phyloP scores from a whole-genome alignment of 2,888 invertebrate species.

The Hermaeophaga mercurialis region DNA sequence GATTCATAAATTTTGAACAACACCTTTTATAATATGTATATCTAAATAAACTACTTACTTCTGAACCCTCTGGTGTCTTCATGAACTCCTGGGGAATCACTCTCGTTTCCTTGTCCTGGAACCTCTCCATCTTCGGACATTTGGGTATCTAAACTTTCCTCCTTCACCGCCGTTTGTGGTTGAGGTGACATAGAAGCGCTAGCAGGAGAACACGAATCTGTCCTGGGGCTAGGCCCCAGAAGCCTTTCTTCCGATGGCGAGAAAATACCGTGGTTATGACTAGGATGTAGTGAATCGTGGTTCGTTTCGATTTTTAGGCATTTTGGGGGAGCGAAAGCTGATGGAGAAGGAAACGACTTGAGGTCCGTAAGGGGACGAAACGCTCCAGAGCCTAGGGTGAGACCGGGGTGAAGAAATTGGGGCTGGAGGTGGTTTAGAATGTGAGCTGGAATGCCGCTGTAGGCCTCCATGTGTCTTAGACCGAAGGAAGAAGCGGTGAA shows the following conservation, averaged over 20 bases:
- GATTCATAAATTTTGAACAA: too few species aligned
- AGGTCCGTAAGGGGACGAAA: constrained; percentile 65
- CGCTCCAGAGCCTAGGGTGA: constrained; percentile 66
- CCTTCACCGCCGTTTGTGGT: constrained; percentile 56
- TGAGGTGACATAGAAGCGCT: constrained; percentile 64
- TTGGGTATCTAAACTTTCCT: constrained; percentile 65
- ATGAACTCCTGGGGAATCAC: constrained; percentile 54
- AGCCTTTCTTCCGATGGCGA: constrained; percentile 56
- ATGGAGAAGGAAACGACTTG: constrained; percentile 63
- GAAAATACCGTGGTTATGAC: constrained; percentile 53
- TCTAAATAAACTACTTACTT: constrained; percentile 59
- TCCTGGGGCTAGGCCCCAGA: constrained; percentile 59
- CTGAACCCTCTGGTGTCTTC: constrained; percentile 62
- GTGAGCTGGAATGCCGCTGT: constrained; percentile 68
- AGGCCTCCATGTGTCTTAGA: constrained; percentile 62
- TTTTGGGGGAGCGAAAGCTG: constrained; percentile 76
- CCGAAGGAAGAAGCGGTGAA: constrained; percentile 65
- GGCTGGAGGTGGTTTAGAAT: constrained; percentile 74
- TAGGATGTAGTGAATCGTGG: constrained; percentile 50
- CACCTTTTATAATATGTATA: too few species aligned
- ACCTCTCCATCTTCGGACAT: constrained; percentile 64
- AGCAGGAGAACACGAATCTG: constrained; percentile 66
- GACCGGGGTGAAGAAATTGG: constrained; percentile 71
- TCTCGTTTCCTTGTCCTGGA: constrained; percentile 52
- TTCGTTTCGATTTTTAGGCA: constrained; percentile 62